Conservation (phyloP, 2,888 invertebrate genomes). For the Apantesis nais region DNA sequence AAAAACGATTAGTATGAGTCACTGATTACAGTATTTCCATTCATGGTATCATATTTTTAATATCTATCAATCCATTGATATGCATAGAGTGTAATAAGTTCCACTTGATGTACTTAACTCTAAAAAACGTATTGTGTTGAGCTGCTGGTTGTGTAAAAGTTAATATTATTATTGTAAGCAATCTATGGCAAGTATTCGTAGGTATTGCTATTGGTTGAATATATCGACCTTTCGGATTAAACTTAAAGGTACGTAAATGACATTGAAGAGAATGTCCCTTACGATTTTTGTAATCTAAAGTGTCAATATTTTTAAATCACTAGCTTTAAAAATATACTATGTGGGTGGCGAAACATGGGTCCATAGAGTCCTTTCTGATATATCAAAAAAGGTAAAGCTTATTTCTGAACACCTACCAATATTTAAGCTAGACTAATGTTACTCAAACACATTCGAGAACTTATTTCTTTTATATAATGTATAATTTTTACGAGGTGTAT, state of each 20-base stretch:
- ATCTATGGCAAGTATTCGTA: not conserved
- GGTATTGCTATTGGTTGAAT: not conserved
- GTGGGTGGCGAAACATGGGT: not conserved
- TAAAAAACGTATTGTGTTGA: constrained; percentile 13
- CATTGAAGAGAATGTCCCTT: not conserved
- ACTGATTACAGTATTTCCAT: not conserved
- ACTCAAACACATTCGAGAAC: not conserved
- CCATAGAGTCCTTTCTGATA: not conserved
- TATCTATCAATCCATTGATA: constrained; percentile 1
- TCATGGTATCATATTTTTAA: not conserved
- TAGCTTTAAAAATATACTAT: not conserved
- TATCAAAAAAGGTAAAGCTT: not conserved
- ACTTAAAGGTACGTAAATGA: not conserved
- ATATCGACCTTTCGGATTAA: not conserved
- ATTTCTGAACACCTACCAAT: not conserved
- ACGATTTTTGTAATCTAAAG: not conserved
- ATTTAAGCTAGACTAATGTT: not conserved
- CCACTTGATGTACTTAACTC: constrained; percentile 35
- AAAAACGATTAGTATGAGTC: not conserved
- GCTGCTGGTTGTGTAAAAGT: not conserved
- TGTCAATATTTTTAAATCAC: not conserved
- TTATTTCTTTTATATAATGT: not conserved
- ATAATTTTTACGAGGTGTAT: too few relatives aligned
- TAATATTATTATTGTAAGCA: not conserved
- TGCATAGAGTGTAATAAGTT: constrained; percentile 18